A percentile compares a stretch with the other conserved stretches of the same genome.
These are phyloP conservation scores for Oxyteleia sp. DNA, from an alignment of 2,888 invertebrate species.

Conservation along the genomic window DNA sequence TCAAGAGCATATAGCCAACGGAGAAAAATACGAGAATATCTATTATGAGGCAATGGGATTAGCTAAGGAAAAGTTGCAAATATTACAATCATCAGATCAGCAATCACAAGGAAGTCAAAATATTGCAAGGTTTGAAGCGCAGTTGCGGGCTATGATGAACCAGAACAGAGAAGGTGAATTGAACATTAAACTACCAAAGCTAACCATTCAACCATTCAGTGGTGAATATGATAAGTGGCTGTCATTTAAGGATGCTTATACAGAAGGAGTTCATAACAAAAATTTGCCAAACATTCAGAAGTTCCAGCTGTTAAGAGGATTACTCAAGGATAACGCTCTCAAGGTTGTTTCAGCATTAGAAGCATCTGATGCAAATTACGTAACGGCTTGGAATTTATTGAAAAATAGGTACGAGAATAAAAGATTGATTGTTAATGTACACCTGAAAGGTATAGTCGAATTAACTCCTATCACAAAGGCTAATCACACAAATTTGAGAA, in stretches of 20 bases:
- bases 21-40: constrained; percentile 17
- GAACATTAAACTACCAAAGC: neutral
- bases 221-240: neutral
- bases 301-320: constrained; percentile 1
- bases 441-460: neutral
- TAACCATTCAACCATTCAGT: neutral
- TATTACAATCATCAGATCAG: neutral
- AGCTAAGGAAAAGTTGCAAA: neutral
- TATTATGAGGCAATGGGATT: constrained; percentile 12
- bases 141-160: neutral
- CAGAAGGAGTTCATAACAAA: neutral
- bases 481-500: neutral
- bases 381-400: neutral
- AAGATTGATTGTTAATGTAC: neutral
- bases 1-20: neutral
- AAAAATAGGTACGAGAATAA: neutral
- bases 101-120: neutral
- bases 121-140: neutral
- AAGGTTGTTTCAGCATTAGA: neutral
- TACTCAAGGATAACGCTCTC: neutral
- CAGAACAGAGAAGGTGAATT: neutral
- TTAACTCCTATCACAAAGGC: neutral
- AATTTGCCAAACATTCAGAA: neutral
- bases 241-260: neutral
- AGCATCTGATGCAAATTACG: neutral